Base-by-base conservation (phyloP, 2,797 vertebrate genomes). In the Hemitrygon akajei region DNA sequence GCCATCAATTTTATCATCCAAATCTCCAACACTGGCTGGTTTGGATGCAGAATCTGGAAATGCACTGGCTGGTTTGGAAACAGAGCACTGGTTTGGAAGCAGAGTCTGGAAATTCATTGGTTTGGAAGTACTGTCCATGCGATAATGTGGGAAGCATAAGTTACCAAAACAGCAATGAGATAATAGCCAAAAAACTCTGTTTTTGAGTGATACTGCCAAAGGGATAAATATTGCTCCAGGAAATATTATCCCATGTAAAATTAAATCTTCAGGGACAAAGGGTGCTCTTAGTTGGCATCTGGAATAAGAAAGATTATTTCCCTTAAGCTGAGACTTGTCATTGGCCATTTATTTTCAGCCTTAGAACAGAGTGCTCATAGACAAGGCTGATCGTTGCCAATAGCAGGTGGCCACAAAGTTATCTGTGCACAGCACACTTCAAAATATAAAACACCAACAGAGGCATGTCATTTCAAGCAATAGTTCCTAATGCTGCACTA, bases 231-330 rank as follows among this genome's bases (percentile, higher is more conserved):
- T 10, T 37, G 6, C 86, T n/a, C 16, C n/a, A 20, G 86, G 86
- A 37, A 27, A 87, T 87, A 47, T 56, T 56, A 84, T 84, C 14
- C 82, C 12, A 25, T 87, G 86, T 89, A 37, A 89, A 89, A 89
- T 37, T 18, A 89, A 89, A 66, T 37, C 30, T 3, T 20, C 63
- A n/a, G 9, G n/a, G 86, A 18, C 60, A 11, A 60, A 37, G 86
- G 6, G n/a, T 66, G 60, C 20, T 34, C 60, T 37, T 34, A 20
- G 60, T 37, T 69, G 60, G 30, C 63, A 37, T n/a, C 34, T 37
- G 18, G 16, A 37, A 37, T 66, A 20, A 69, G 86, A 11, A 9
- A 63, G 60, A 37, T 22, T 86, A 20, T 89, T 22, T 11, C 60
- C 86, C 60, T 20, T 11, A 22, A 5, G n/a, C n/a, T 18, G 1